Percentiles rank a stretch among this genome's conserved stretches.
Conservation (phyloP, 2,113 vertebrate species). For the Cinclus cinclus region DNA sequence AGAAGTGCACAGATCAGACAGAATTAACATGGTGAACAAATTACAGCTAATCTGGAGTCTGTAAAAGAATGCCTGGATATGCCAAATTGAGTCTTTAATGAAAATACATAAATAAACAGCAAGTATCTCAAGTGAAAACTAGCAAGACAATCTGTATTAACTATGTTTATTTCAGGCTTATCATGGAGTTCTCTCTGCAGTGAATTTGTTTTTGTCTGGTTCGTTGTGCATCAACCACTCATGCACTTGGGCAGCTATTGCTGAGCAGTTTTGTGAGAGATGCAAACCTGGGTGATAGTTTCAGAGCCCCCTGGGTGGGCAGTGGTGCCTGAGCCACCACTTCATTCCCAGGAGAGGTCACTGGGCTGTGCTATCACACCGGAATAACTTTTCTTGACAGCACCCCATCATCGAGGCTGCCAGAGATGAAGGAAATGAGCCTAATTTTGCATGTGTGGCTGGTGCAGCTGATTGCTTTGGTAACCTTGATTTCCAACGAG, state of each 20-base stretch:
- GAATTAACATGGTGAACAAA: background rate
- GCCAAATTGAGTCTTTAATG: background rate
- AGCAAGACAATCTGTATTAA: background rate
- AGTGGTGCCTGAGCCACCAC: background rate
- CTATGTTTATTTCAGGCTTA: background rate
- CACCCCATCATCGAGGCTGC: conserved; percentile 11
- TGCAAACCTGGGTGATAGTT: background rate
- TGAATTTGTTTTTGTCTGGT: background rate
- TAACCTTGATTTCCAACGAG: conserved; percentile 69
- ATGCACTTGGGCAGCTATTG: background rate
- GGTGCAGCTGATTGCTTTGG: conserved; percentile 56
- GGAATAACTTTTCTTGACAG: background rate
- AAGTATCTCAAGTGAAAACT: background rate
- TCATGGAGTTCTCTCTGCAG: background rate
- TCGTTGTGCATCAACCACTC: background rate
- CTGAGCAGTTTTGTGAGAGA: background rate
- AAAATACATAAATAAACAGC: background rate
- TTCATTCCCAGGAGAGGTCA: background rate
- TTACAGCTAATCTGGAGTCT: background rate
- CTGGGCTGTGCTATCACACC: background rate
- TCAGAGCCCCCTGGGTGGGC: background rate
- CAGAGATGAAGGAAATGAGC: conserved; percentile 22
- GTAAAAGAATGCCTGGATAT: background rate
- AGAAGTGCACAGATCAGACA: background rate
- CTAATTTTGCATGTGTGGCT: conserved; percentile 37